phyloP scores from a whole-genome alignment of 2,113 vertebrate species.

The Nyctibius bracteatus region DNA sequence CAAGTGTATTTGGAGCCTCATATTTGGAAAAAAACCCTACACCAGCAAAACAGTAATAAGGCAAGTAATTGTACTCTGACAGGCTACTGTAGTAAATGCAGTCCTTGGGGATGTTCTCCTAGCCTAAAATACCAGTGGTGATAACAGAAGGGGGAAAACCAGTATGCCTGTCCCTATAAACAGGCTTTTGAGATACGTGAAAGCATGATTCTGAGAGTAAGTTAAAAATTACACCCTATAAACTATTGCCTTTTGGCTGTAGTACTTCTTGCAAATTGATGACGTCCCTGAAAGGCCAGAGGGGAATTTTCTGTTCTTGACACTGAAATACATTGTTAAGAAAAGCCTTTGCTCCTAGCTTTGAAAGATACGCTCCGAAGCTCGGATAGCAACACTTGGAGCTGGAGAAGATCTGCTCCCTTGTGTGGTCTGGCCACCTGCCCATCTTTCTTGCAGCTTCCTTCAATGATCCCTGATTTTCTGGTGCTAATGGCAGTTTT shows the following conservation, averaged over 20 bases:
- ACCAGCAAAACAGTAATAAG: not conserved
- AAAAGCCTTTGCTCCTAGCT: not conserved
- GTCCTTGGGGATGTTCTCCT: not conserved
- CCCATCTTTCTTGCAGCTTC: not conserved
- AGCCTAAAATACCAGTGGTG: not conserved
- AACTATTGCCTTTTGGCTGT: not conserved
- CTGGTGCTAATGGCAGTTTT: not conserved
- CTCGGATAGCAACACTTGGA: not conserved
- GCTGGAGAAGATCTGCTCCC: not conserved
- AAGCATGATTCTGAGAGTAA: not conserved
- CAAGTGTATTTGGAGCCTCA: not conserved
- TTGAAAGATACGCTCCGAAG: accelerated
- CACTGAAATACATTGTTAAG: not conserved
- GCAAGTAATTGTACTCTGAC: not conserved
- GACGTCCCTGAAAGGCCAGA: not conserved
- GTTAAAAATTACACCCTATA: not conserved
- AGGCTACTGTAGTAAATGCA: not conserved
- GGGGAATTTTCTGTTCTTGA: not conserved
- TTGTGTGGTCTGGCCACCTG: not conserved
- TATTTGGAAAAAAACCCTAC: not conserved
- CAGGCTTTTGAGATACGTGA: not conserved
- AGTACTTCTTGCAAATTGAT: not conserved
- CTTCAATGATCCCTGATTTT: not conserved
- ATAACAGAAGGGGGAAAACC: not conserved
- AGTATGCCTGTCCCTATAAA: not conserved